Base-by-base conservation (phyloP, 2,888 invertebrate genomes). In the Drosophila falleni region DNA sequence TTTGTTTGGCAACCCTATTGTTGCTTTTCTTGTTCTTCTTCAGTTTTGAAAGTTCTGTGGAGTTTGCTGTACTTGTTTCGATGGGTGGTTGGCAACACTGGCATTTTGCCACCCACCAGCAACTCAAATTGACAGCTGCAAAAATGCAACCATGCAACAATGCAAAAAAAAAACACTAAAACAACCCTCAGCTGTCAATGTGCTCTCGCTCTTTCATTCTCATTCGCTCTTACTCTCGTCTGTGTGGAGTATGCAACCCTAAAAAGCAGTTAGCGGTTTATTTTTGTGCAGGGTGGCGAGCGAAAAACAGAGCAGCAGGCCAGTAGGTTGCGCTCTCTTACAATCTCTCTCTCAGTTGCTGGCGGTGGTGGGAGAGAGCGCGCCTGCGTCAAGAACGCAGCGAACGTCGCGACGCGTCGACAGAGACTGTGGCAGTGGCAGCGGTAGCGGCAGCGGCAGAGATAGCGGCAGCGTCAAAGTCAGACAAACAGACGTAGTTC, bases 401-500 rank as follows among this genome's bases (percentile, higher is more conserved):
- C 63, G 70, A 65, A 59, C 63, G 70, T 29, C 54, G 73, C 65
- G 70, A 23, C 54, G 73, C 29, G 4, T 26, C 23, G 31, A 9
- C 56, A 35, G 41, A 23, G 31, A 15, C 54, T n/a, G 33, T 9
- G 26, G 6, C 46, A 31, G 61, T 11, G 46, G 49, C 59, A 54
- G 56, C 49, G 51, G 63, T 65, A 29, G 49, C 11, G 26, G 51
- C 56, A 41, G 62, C 44, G 58, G 68, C 74, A 31, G 78, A 58
- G 9, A 33, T 61, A 54, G 61, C 33, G 37, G 31, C 61, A 55
- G 60, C 47, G 50, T 35, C 61, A 51, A 59, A 59, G 50, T 35
- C 65, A 55, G 66, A 55, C 69, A 75, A 78, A 73, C 90, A 90
- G 88, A 89, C 89, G 88, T 81, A 81, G 86, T 88, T 82, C 83